These are phyloP conservation scores for Aramus guarauna DNA, from an alignment of 2,113 vertebrate genomes.

Conservation along the genomic window DNA sequence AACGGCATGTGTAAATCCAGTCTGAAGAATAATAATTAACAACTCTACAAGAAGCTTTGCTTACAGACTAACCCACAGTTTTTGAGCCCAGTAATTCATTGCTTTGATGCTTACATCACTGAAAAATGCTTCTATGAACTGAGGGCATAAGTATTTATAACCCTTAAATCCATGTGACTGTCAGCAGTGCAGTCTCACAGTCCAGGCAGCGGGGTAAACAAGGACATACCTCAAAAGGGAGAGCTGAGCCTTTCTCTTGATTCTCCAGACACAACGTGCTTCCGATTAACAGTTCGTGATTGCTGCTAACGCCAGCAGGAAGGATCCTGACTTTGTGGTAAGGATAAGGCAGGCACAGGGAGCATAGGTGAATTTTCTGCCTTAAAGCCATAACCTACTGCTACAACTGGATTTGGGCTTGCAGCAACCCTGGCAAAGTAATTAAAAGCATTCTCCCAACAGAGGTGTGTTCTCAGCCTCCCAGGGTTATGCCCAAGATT, in stretches of 20 bases:
- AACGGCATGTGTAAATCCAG: background rate
- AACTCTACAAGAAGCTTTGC: background rate
- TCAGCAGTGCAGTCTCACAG: background rate
- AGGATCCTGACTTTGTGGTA: background rate
- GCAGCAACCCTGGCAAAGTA: background rate
- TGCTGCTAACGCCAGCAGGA: background rate
- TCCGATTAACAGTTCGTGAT: rapidly evolving
- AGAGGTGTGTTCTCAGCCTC: background rate
- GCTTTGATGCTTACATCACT: background rate
- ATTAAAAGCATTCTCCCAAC: background rate
- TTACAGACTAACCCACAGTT: background rate
- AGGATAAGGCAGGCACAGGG: background rate
- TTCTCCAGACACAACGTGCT: background rate
- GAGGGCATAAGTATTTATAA: background rate
- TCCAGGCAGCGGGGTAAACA: background rate
- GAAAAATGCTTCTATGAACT: background rate
- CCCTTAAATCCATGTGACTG: background rate
- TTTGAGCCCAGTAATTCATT: background rate
- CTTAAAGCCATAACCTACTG: background rate
- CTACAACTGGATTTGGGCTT: background rate
- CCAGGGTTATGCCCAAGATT: background rate
- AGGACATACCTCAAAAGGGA: background rate
- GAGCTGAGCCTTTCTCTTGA: background rate
- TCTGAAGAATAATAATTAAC: background rate
- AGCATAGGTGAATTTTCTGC: background rate